Conservation (phyloP, 2,113 vertebrate species). For the Hippolais icterina region DNA sequence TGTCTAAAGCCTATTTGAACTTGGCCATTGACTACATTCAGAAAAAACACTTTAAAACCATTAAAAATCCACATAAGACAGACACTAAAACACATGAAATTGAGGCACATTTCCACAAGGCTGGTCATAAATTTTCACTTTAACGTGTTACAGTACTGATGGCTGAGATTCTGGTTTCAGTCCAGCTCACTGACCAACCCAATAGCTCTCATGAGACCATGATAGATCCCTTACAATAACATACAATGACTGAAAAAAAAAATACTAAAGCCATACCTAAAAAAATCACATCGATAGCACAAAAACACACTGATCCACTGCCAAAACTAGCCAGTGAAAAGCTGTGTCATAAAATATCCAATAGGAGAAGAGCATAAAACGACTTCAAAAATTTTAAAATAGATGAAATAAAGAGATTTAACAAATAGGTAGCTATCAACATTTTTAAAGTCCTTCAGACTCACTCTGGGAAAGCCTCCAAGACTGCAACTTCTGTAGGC, state of each 20-base stretch:
- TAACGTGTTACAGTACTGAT: background rate
- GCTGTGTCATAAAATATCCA: background rate
- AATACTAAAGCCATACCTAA: background rate
- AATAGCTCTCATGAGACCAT: background rate
- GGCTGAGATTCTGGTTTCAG: background rate
- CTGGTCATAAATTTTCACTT: background rate
- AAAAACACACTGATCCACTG: background rate
- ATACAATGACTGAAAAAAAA: background rate
- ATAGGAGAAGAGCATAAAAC: background rate
- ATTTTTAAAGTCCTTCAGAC: background rate
- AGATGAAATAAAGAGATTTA: background rate
- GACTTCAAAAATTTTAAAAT: background rate
- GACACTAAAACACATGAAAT: background rate
- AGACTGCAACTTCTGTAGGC: background rate
- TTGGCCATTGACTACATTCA: background rate
- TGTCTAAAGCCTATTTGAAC: background rate
- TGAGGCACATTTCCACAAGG: background rate
- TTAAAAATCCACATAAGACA: background rate
- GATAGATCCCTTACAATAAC: background rate
- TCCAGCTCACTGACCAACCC: accelerated
- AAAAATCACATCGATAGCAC: background rate
- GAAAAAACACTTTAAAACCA: background rate
- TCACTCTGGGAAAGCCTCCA: background rate
- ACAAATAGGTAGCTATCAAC: background rate
- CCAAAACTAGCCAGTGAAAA: background rate